Base-by-base conservation (phyloP, 2,888 invertebrate genomes). In the Melitaea athalia region DNA sequence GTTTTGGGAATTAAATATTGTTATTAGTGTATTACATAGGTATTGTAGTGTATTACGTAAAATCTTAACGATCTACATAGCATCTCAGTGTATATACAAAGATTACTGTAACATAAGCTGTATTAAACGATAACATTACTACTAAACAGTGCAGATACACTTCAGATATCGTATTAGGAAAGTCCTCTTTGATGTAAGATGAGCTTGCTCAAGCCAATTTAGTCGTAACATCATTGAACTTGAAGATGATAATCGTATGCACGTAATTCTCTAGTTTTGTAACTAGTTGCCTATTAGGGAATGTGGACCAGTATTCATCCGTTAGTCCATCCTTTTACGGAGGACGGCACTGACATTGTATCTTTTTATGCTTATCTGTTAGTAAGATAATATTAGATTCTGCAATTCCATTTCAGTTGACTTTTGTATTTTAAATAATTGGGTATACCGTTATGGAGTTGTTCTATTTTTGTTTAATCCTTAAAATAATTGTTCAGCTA, bases 201-300 rank as follows among this genome's bases (percentile, higher is more conserved):
- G 55, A 55, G 55, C 33, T 55, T n/a, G 14, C 33, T 55, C 59
- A 65, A 68, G 63, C 69, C 55, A 67, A 53, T 71, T 60, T 71
- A 53, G 62, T 5, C 69, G 52, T 64, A 67, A 67, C 43, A 64
- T 31, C 71, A 69, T 69, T 69, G 69, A 72, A 69, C 67, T 69
- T 72, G 67, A 31, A 67, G 67, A 59, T 47, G 64, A 61, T 66
- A 73, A 71, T 66, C 53, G 69, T 69, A 71, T 73, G 71, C 63
- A 63, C 65, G 49, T 69, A 67, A 62, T 57, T 68, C 60, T 69
- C 63, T 57, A 64, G 66, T 59, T 52, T 66, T 68, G 72, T 76
- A 72, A 70, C 72, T 64, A 74, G 70, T 69, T 73, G 66, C 76
- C 76, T 75, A 73, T 71, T 73, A 75, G 68, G 74, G 76, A 67